A percentile compares a stretch with the other conserved stretches of the same genome.
These are phyloP conservation scores for Heliangelus exortis DNA, from an alignment of 2,797 vertebrate species.

Conservation along the genomic window DNA sequence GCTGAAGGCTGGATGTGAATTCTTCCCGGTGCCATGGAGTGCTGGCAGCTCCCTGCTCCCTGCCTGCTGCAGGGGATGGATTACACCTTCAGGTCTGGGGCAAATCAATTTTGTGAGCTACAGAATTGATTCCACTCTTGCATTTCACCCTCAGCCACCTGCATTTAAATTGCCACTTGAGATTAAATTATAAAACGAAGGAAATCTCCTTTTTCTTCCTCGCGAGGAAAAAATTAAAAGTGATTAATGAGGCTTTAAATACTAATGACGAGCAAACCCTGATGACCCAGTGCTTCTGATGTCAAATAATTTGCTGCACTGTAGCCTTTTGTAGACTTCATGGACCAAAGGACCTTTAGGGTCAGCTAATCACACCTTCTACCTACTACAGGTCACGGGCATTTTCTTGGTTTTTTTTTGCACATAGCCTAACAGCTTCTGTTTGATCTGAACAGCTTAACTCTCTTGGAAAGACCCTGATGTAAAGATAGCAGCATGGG, in stretches of 20 bases:
- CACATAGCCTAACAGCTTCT: neutral
- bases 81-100: neutral
- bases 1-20: neutral
- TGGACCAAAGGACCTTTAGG: neutral
- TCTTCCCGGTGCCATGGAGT: neutral
- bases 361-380: neutral
- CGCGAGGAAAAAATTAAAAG: neutral
- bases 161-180: neutral
- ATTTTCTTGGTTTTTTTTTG: neutral
- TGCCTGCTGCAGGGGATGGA: neutral
- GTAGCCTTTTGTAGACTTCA: neutral
- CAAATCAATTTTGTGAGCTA: neutral
- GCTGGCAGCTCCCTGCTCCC: neutral
- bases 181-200: neutral
- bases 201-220: neutral
- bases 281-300: neutral
- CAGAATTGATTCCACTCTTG: neutral
- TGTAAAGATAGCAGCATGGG: neutral
- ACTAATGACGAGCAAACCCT: neutral
- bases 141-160: neutral
- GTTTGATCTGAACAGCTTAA: neutral
- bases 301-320: neutral
- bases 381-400: neutral
- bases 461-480: neutral
- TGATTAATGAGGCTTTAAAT: slow-evolving; percentile 21